Base-by-base conservation (phyloP, 2,888 invertebrate genomes). In the Entomobrya proxima region DNA sequence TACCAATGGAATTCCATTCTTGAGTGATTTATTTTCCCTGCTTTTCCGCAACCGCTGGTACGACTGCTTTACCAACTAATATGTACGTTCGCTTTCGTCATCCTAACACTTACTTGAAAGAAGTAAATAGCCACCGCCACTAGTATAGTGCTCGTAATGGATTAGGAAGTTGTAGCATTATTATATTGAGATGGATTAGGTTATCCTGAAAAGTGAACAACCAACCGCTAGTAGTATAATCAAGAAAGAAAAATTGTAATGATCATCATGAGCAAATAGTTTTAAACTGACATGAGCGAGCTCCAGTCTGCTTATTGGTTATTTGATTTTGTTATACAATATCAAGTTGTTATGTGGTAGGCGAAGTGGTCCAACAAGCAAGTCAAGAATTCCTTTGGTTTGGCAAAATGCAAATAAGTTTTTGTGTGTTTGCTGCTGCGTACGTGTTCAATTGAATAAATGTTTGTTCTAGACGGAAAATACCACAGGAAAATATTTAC, bases 11-110 rank as follows among this genome's bases (percentile, higher is more conserved):
- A 90, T 90, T 89, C 88, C 88, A 55, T 37, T 77, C 82, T 84
- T 90, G 90, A 90, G 89, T 90, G 90, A 90, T 90, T 90, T 90
- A 90, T 89, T 86, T 72, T 52, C 21, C 76, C 37, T 72, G 80
- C 27, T 37, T 69, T 50, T 44, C 69, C 69, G 37, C 79, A 69
- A 69, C 47, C 61, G 40, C 30, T 64, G 24, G 24, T 9, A 18
- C 55, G 6, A 6, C 55, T 7, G 55, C 55, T 18, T 18, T 18
- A 9, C 55, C 55, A 13, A 6, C 18, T 55, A 21, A 11, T 15
- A 55, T 18, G 21, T 13, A n/a, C 18, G 21, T 18, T 15, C 50
- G 35, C 52, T 32, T 7, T 18, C 3, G 32, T 64, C 30, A 9
- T 32, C 7, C n/a, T 24, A 30, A 27, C n/a, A 15, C 30, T n/a